Conservation (phyloP, 2,888 invertebrate genomes). For the Yponomeuta sedellus region DNA sequence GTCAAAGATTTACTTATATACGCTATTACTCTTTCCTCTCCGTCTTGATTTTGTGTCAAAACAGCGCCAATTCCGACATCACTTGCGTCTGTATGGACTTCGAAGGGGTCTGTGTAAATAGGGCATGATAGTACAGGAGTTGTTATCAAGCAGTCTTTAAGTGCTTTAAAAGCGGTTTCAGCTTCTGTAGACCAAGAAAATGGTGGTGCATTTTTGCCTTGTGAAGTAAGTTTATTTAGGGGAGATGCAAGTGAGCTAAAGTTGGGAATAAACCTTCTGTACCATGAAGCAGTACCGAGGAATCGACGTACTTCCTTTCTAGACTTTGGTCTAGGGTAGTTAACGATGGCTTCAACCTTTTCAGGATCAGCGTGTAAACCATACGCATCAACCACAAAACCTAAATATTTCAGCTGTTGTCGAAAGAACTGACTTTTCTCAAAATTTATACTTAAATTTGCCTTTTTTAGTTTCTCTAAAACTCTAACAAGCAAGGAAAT, state of each 20-base stretch:
- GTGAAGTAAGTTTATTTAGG: conserved; percentile 26
- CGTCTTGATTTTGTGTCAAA: conserved; percentile 14
- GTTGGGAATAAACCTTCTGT: conserved; percentile 26
- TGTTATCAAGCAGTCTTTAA: conserved; percentile 19
- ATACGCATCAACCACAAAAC: conserved; percentile 24
- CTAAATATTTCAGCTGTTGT: conserved; percentile 23
- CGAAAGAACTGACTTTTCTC: conserved; percentile 27
- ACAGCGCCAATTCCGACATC: conserved; percentile 14
- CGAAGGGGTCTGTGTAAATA: conserved; percentile 9
- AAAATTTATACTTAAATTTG: conserved; percentile 27
- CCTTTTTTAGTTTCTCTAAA: conserved; percentile 22
- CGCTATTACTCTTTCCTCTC: conserved; percentile 5
- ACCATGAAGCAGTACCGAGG: conserved; percentile 29
- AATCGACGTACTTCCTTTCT: conserved; percentile 27
- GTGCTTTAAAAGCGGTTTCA: conserved; percentile 23
- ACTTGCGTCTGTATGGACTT: conserved; percentile 16
- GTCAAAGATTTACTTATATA: conserved; percentile 9
- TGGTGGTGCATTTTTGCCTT: conserved; percentile 24
- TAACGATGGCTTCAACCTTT: conserved; percentile 25
- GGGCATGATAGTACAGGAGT: conserved; percentile 16
- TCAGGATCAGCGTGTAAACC: conserved; percentile 27
- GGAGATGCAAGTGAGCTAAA: conserved; percentile 26
- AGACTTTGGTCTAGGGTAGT: conserved; percentile 26
- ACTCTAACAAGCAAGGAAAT: conserved; percentile 21
- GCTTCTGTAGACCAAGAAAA: conserved; percentile 28